Conservation (phyloP, 2,797 vertebrate genomes). For the Oreonectes daqikongensis region DNA sequence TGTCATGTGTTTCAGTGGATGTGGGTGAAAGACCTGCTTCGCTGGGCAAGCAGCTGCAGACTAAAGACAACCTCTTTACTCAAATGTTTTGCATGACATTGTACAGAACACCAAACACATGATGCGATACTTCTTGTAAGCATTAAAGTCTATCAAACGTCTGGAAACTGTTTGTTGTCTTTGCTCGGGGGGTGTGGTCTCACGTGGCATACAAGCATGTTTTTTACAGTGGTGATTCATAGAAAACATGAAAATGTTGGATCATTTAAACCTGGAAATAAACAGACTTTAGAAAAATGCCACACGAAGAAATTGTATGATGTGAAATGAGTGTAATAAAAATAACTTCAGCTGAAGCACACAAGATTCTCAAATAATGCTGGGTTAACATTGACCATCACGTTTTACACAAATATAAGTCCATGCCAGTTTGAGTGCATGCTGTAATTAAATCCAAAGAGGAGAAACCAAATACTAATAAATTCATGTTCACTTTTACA, state of each 20-base stretch:
- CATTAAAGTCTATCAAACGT: background rate
- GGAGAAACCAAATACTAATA: background rate
- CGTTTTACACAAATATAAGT: background rate
- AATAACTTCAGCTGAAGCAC: background rate
- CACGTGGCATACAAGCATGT: background rate
- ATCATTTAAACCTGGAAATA: background rate
- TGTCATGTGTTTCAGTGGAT: slow-evolving; percentile 4
- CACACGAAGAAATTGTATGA: background rate
- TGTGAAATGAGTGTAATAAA: background rate
- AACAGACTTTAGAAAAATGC: background rate
- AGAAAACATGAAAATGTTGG: background rate
- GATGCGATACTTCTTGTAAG: background rate
- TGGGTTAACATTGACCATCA: background rate
- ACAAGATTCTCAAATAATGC: background rate
- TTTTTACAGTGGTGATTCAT: background rate
- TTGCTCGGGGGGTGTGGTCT: background rate
- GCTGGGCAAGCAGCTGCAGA: slow-evolving; percentile 7
- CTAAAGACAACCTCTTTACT: background rate
- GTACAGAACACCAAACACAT: background rate
- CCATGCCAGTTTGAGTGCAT: background rate
- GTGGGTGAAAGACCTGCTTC: background rate
- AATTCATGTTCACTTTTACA: slow-evolving; percentile 5
- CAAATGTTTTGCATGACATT: background rate
- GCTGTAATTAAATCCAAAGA: background rate
- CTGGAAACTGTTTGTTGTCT: too few species aligned